Conservation (phyloP, 2,113 vertebrate genomes). For the Empidonax alnorum region DNA sequence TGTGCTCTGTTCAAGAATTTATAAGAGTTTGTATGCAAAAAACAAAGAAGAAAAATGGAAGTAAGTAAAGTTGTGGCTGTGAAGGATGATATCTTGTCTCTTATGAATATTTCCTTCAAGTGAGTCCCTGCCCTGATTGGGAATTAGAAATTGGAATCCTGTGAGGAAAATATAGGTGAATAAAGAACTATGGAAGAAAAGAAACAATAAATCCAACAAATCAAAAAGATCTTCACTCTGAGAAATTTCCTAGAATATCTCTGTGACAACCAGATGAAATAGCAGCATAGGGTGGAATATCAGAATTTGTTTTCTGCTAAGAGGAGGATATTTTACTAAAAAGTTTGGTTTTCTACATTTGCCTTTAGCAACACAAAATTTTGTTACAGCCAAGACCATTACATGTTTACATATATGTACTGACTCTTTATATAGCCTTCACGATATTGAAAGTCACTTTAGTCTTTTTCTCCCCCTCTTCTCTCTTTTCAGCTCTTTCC, state of each 20-base stretch:
- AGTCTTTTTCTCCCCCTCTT: not conserved
- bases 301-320: not conserved
- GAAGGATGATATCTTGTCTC: not conserved
- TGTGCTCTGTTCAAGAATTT: not conserved
- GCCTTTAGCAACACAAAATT: not conserved
- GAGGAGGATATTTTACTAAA: not conserved
- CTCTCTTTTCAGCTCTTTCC: not conserved
- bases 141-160: not conserved
- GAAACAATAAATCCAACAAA: not conserved
- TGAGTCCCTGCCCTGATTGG: not conserved
- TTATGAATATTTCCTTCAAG: not conserved
- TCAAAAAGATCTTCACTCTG: not conserved
- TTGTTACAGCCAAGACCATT: not conserved
- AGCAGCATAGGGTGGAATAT: not conserved
- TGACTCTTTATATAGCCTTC: not conserved
- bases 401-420: no score
- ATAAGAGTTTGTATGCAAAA: not conserved
- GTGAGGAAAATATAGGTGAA: not conserved
- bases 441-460: not conserved
- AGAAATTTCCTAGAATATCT: not conserved
- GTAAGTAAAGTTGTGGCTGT: not conserved
- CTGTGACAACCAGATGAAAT: not conserved
- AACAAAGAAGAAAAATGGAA: not conserved
- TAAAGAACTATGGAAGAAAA: not conserved
- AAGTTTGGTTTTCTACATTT: not conserved